Base-by-base conservation (phyloP, 2,113 vertebrate genomes). In the Cynocephalus volans region DNA sequence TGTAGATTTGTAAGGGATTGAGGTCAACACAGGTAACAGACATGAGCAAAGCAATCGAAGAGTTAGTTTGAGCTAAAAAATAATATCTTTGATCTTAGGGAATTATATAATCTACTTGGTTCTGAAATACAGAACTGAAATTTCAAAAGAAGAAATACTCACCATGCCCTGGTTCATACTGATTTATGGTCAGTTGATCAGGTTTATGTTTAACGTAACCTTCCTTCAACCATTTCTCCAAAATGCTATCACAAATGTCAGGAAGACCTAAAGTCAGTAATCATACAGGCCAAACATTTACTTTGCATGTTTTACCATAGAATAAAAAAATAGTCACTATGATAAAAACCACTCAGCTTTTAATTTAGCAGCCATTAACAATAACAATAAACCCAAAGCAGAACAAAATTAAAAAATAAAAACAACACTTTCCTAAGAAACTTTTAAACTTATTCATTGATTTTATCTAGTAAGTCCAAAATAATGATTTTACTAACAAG, bases 101-200 rank as follows among this genome's bases (percentile, higher is more conserved):
- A 72, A 41, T 80, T 81, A 73, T 1, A 33, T 33, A 64, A 48
- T 26, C 52, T 80, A 72, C 52, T 85, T 64, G 72, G n/a, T 75
- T 86, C 24, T 75, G 52, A 97, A 72, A 93, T 79, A 95, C 5
- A 4, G 62, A 1, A 4, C 58, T 67, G 21, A 2, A 19, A 11
- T 92, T 86, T 76, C 88, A 13, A 94, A 90, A 85, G 11, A 86
- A 84, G 56, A 96, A 94, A 36, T 80, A 97, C 93, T 97, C 96
- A 99, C 99, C 99, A 98, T 99, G 99, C 83, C 99, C 99, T 96
- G 99, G 99, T 91, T 99, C 99, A 97, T 99, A 99, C 75, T 99
- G 99, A 98, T 99, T 99, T 95, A 99, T 96, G 75, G 99, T 99
- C 98, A 99, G 97, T 81, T 99, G 99, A 98, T 99, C 99, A 56